phyloP scores from a whole-genome alignment of 2,888 invertebrate species.

The Scaptomyza reducta region DNA sequence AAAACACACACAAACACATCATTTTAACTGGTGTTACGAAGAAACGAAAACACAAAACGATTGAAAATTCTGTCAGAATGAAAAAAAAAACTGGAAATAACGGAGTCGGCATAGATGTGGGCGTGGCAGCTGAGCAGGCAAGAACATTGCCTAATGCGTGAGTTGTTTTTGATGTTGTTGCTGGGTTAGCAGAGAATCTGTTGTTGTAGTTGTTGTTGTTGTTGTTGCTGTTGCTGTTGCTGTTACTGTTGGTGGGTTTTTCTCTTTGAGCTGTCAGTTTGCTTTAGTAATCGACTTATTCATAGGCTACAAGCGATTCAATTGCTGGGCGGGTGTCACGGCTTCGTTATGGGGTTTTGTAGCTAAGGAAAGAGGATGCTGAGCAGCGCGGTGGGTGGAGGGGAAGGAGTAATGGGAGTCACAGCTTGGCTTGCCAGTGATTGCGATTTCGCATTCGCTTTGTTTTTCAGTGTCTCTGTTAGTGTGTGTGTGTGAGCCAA shows the following conservation, averaged over 20 bases:
- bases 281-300: constrained; percentile 77
- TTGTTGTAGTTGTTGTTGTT: not conserved
- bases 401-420: constrained; percentile 8
- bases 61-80: constrained; percentile 16
- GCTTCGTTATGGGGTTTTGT: constrained; percentile 5
- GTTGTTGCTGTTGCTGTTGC: not conserved
- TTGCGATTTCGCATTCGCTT: constrained; percentile 53
- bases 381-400: too few relatives aligned
- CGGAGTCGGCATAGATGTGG: not conserved
- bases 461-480: constrained; percentile 27
- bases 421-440: constrained; percentile 48
- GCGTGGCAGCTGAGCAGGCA: not conserved
- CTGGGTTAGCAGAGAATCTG: constrained; percentile 6
- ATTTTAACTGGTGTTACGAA: constrained; percentile 36
- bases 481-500: constrained; percentile 22
- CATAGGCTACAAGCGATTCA: constrained; percentile 75
- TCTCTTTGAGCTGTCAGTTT: constrained; percentile 44
- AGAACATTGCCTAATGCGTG: constrained; percentile 23
- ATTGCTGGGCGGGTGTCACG: constrained; percentile 26
- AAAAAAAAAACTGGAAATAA: constrained; percentile 1
- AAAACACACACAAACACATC: constrained; percentile 19
- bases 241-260: not conserved
- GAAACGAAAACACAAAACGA: constrained; percentile 18
- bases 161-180: constrained; percentile 25
- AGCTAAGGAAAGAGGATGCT: not conserved